phyloP scores from a whole-genome alignment of 2,888 invertebrate species.

The Tiliacea citrago region DNA sequence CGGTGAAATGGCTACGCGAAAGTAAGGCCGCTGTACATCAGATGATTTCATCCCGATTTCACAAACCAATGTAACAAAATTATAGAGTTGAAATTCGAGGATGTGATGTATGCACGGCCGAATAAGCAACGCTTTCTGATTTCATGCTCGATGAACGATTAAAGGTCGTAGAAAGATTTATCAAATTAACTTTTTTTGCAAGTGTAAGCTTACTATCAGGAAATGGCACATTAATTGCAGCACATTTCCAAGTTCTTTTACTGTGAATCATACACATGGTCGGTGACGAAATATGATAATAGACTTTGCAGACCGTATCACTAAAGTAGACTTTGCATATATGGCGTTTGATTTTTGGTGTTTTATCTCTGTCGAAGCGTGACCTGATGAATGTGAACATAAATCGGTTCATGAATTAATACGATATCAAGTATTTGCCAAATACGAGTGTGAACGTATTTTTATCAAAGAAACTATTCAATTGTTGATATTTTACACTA shows the following conservation, averaged over 20 bases:
- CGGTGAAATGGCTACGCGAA: conserved; percentile 84
- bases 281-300: conserved; percentile 58
- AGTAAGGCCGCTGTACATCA: conserved; percentile 71
- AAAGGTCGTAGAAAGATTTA: conserved; percentile 53
- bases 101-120: conserved; percentile 47
- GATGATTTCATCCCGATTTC: conserved; percentile 81
- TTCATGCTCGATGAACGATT: conserved; percentile 23
- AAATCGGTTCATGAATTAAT: conserved; percentile 28
- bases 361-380: conserved; percentile 35
- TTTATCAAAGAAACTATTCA: conserved; percentile 71
- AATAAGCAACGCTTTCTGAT: conserved; percentile 39
- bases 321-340: conserved; percentile 38
- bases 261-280: conserved; percentile 59
- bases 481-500: conserved; percentile 72
- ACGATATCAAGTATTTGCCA: conserved; percentile 44
- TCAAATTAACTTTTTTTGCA: conserved; percentile 30
- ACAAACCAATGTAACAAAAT: conserved; percentile 61
- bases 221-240: conserved; percentile 37
- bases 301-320: conserved; percentile 48
- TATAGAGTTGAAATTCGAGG: conserved; percentile 54
- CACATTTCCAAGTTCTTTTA: conserved; percentile 47
- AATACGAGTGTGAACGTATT: conserved; percentile 53
- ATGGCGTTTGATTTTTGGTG: conserved; percentile 41
- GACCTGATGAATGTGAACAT: conserved; percentile 20
- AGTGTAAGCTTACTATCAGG: conserved; percentile 46